Evolutionary conservation across 2,888 invertebrate species (phyloP).

Genomic region (Tenthredo scrophulariae): DNA sequence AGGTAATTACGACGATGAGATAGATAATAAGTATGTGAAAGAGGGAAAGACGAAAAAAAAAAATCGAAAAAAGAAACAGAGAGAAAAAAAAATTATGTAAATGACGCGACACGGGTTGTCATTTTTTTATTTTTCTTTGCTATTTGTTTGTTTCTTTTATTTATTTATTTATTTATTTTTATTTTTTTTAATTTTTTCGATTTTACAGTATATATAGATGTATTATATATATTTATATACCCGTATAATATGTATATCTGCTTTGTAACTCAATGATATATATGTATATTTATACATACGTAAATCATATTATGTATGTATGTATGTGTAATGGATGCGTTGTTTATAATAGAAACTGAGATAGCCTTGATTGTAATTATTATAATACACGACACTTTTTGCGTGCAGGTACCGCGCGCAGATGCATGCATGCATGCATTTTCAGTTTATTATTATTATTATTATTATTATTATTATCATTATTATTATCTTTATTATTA

Average conservation of each 20-base stretch:
- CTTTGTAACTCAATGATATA: neutral
- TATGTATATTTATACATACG: neutral
- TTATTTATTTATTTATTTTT: neutral
- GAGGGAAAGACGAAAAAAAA: neutral
- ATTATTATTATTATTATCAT: neutral
- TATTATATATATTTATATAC: conserved; percentile 21
- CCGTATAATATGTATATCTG: conserved; percentile 6
- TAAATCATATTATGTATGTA: conserved; percentile 7
- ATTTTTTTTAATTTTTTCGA: neutral
- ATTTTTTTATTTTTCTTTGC: neutral
- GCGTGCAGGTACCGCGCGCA: neutral
- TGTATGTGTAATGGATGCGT: conserved; percentile 38
- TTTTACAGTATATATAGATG: conserved; percentile 15
- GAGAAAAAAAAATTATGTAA: neutral
- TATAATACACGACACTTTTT: neutral
- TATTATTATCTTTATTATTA: no score
- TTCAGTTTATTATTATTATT: conserved; percentile 56
- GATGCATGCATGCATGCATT: conserved; percentile 51
- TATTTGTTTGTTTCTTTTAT: neutral
- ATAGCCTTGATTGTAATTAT: conserved; percentile 22
- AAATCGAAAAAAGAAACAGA: neutral
- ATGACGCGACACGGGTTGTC: neutral
- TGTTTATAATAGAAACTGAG: neutral
- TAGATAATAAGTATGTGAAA: neutral
- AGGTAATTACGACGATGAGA: neutral